Base-by-base conservation (phyloP, 2,797 vertebrate species). In the Sebastes dallii region DNA sequence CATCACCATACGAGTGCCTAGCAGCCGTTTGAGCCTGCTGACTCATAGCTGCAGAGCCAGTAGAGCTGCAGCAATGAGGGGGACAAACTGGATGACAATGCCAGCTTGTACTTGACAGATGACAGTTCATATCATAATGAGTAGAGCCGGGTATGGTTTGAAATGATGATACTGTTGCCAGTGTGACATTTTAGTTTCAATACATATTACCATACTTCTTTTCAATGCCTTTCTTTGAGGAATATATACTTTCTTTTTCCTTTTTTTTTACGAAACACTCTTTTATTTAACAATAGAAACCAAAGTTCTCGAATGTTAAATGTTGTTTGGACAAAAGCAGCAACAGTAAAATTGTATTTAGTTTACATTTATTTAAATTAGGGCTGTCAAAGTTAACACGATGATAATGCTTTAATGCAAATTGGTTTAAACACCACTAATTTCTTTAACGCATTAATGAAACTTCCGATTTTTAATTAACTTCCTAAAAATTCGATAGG, bases 11-110 rank as follows among this genome's bases (percentile, higher is more conserved):
- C 25, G 4, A 77, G 71, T 76, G 80, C 73, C 75, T 64, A 13
- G 60, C 66, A 42, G 80, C 77, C 22, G 54, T 77, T 81, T 76
- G 58, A 86, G 77, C 69, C 66, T 83, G 84, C 88, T 88, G 89
- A 90, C 80, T 90, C 88, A 90, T 56, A 64, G 75, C 77, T 80
- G 86, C 85, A 80, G 80, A 85, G 78, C 62, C 50, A 10, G 56
- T n/a, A 20, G 66, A 79, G 80, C 81, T 77, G 70, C 80, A 77
- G 78, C 66, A 55, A 22, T 4, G 58, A 78, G 67, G 68, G 77
- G 52, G 56, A 81, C 68, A 46, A 65, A 58, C 54, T 22, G 29
- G 5, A 54, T 74, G 62, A 80, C 81, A 74, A 78, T 27, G 62
- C 66, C 77, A 64, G 59, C 66, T 69, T 64, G 32, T 62, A 29